These are phyloP conservation scores for Polietes domitor DNA, from an alignment of 2,888 invertebrate genomes.

Conservation along the genomic window DNA sequence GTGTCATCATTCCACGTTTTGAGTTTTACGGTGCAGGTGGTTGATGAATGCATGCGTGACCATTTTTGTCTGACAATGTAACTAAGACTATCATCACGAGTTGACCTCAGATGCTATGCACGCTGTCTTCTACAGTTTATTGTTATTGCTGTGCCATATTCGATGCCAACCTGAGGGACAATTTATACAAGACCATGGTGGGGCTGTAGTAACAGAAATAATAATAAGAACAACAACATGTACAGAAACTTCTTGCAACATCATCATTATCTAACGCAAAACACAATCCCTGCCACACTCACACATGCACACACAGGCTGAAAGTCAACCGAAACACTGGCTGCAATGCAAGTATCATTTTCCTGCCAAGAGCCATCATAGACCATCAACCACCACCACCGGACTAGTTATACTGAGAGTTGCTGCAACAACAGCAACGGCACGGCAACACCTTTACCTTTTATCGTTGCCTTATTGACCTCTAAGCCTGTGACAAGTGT, in stretches of 20 bases:
- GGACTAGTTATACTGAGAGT: no score
- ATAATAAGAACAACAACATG: constrained; percentile 14
- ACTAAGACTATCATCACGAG: constrained; percentile 1
- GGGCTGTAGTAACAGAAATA: constrained; percentile 4
- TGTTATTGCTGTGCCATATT: constrained; percentile 38
- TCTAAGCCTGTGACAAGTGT: constrained; percentile 29
- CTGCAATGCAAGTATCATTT: constrained; percentile 7
- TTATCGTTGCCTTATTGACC: constrained; percentile 53
- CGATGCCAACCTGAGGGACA: constrained; percentile 31
- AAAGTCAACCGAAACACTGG: neutral
- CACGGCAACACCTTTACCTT: constrained; percentile 24
- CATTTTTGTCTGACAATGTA: neutral
- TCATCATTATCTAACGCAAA: constrained; percentile 39
- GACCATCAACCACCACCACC: constrained; percentile 21
- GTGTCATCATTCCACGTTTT: no score
- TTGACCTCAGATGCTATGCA: neutral
- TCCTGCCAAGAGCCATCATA: neutral
- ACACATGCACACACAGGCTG: neutral
- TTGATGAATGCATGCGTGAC: no score
- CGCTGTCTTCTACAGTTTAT: constrained; percentile 22
- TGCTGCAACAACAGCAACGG: neutral
- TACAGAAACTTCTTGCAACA: constrained; percentile 20
- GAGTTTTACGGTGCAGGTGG: no score
- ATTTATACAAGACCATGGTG: constrained; percentile 8
- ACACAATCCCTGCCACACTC: no score